Base-by-base conservation (phyloP, 2,113 vertebrate species). In the Vidua macroura region DNA sequence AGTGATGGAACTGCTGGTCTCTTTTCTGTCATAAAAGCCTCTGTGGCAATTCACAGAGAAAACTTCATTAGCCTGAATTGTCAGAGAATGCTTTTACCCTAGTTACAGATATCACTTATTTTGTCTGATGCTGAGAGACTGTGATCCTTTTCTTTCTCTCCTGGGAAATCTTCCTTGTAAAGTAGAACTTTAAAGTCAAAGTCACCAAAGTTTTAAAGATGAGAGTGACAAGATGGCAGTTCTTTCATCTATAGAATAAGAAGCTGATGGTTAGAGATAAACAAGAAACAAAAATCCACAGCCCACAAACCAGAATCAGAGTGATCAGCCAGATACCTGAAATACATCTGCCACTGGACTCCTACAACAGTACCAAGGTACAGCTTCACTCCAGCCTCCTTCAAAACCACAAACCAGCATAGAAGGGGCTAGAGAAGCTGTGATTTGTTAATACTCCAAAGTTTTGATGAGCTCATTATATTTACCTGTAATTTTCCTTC, bases 61-160 rank as follows among this genome's bases (percentile, higher is more conserved):
- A 94, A 85, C 84, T 92, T 92, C 91, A 95, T 95, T 97, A 96
- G 77, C 89, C 84, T 89, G 74, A 90, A 97, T 94, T 81, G 88
- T 63, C 68, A 95, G 79, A 74, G 88, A 92, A 92, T 87, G 81
- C 83, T 95, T 84, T 64, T 92, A 87, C 74, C 70, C 66, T 72
- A 37, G 70, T 85, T 95, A 77, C 51, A 83, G 75, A 90, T 77
- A 86, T 70, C 43, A 62, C 79, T 88, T 93, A 74, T 88, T 90
- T 83, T 91, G 63, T 67, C 60, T 83, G 72, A 55, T 70, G 72
- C 30, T 77, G 67, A 92, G 66, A 86, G 30, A 52, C 60, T 94
- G 30, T 53, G 44, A 84, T 83, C 30, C 39, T 87, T 93, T 90
- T 37, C 67, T 88, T 89, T 75, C 81, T 68, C 81, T 79, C 33